Conservation (phyloP, 2,888 invertebrate species). For the Dysmachus trigonus region DNA sequence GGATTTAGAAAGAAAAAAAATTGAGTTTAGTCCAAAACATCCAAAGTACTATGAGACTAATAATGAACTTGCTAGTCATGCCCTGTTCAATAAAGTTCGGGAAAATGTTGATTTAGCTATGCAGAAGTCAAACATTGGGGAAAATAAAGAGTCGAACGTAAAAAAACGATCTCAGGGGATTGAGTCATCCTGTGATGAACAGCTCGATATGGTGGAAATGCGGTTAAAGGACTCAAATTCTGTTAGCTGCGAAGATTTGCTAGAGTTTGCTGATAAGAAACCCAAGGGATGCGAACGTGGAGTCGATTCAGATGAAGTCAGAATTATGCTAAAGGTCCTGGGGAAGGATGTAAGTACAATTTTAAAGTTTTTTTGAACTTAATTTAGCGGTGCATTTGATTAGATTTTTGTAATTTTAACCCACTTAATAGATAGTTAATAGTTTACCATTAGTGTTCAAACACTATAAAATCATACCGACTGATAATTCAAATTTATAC, state of each 20-base stretch:
- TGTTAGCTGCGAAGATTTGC: conserved; percentile 89
- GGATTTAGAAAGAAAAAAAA: conserved; percentile 58
- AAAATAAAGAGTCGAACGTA: background rate
- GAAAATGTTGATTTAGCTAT: conserved; percentile 62
- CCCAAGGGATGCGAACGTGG: conserved; percentile 85
- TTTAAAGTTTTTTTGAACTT: background rate
- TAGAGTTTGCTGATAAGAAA: conserved; percentile 86
- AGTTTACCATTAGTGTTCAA: too few relatives aligned
- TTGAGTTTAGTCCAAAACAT: conserved; percentile 50
- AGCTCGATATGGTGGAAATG: conserved; percentile 57
- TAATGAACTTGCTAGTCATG: conserved; percentile 62
- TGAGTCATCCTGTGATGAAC: background rate
- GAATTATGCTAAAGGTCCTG: conserved; percentile 90
- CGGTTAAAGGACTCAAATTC: conserved; percentile 71
- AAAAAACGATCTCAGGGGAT: background rate
- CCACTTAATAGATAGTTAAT: too few relatives aligned
- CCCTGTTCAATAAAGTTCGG: conserved; percentile 63
- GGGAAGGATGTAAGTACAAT: conserved; percentile 71
- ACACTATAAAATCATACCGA: too few relatives aligned
- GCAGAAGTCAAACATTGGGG: conserved; percentile 46
- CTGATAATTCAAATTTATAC: too few relatives aligned
- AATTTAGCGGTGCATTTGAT: background rate
- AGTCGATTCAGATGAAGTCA: conserved; percentile 89
- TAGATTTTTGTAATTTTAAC: background rate
- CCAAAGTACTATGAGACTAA: conserved; percentile 49